Conservation (phyloP, 2,888 invertebrate genomes). For the Tetranychus truncatus region DNA sequence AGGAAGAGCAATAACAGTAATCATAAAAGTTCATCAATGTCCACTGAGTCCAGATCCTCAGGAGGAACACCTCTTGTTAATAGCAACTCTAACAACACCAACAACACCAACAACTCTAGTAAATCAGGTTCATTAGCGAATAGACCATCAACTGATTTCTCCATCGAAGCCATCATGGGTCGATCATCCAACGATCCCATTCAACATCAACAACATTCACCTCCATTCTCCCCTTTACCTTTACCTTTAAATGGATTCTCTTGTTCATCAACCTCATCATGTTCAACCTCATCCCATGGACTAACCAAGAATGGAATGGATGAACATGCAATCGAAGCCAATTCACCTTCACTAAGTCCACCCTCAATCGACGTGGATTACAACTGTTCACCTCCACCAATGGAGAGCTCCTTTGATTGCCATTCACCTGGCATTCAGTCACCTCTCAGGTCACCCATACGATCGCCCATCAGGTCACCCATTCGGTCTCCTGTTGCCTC, state of each 20-base stretch:
- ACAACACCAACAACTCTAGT: not conserved
- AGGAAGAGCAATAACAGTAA: too few relatives aligned
- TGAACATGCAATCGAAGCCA: not conserved
- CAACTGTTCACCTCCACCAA: not conserved
- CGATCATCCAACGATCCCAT: not conserved
- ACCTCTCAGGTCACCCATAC: not conserved
- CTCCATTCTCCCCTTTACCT: not conserved
- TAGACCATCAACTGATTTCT: constrained; percentile 19
- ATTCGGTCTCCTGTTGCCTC: not conserved
- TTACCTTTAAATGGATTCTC: not conserved
- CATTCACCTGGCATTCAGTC: not conserved
- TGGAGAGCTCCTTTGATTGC: constrained; percentile 3
- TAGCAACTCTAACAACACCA: not conserved
- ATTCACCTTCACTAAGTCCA: not conserved
- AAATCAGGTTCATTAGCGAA: not conserved
- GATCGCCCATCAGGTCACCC: not conserved
- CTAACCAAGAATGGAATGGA: too few relatives aligned
- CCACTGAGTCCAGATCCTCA: not conserved
- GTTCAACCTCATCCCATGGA: too few relatives aligned
- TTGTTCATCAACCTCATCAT: not conserved
- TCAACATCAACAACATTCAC: not conserved
- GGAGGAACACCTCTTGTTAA: not conserved
- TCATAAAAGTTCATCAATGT: not conserved
- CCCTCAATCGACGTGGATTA: not conserved
- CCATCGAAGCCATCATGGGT: constrained; percentile 26